Conservation (phyloP, 2,797 vertebrate genomes). For the Phoxinus dragarum region DNA sequence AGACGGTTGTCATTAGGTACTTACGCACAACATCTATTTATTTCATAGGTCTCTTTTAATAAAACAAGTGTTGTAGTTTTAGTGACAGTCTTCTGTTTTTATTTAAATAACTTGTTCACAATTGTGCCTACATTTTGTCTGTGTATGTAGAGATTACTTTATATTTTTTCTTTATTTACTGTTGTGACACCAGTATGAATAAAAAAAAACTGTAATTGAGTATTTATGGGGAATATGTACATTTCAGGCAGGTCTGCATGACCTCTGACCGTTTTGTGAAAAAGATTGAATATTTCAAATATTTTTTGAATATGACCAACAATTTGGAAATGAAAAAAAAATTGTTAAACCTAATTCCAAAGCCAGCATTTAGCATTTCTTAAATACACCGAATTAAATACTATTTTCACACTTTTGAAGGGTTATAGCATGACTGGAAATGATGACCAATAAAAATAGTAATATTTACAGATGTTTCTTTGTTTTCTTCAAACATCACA, state of each 20-base stretch:
- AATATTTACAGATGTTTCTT: neutral
- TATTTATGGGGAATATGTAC: neutral
- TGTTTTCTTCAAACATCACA: neutral
- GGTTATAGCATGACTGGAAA: neutral
- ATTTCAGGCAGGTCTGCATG: neutral
- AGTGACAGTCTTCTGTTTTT: neutral
- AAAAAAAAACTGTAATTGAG: neutral
- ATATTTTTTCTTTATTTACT: neutral
- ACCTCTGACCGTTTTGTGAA: neutral
- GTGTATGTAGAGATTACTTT: neutral
- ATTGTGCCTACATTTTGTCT: neutral
- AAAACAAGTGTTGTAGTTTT: neutral
- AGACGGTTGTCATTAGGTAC: neutral
- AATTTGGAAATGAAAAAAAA: neutral
- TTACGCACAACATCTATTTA: neutral
- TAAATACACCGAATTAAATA: neutral
- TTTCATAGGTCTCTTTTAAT: neutral
- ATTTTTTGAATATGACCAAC: neutral
- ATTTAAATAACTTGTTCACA: neutral
- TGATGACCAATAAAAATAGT: neutral
- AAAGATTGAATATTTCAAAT: neutral
- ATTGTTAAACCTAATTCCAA: neutral
- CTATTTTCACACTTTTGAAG: neutral
- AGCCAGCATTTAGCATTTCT: neutral
- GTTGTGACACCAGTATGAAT: neutral